Percentiles rank a stretch among this genome's conserved stretches.
Evolutionary conservation across 2,113 vertebrate genomes (phyloP).

Genomic region (Isurus oxyrinchus): DNA sequence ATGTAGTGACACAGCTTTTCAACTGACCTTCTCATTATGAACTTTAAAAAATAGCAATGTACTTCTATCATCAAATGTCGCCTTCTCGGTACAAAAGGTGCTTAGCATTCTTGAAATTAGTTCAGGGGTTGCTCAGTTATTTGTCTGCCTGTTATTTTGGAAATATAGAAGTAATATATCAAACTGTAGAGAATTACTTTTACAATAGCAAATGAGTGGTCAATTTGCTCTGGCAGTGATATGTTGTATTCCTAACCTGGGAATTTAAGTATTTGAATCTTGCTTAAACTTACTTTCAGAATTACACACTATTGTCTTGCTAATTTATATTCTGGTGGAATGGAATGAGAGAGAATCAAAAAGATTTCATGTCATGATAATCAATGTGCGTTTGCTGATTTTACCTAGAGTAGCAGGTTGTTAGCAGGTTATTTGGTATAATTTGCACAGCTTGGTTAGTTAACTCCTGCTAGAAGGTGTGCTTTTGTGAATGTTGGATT

Average conservation of each 20-base stretch:
- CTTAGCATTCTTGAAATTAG: not conserved
- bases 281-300: too few species aligned
- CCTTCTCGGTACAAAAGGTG: not conserved
- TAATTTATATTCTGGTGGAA: too few species aligned
- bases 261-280: too few species aligned
- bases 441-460: not conserved
- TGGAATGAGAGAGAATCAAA: too few species aligned
- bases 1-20: not conserved
- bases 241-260: too few species aligned
- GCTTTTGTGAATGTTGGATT: not conserved
- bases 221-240: not conserved
- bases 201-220: not conserved
- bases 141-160: not conserved
- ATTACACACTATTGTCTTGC: too few species aligned
- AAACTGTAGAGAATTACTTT: not conserved
- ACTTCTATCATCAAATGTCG: not conserved
- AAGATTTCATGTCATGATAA: too few species aligned
- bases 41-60: not conserved
- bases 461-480: not conserved
- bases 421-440: not conserved
- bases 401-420: not conserved
- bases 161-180: not conserved
- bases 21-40: not conserved
- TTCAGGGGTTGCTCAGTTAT: not conserved
- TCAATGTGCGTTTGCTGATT: not conserved